Base-by-base conservation (phyloP, 2,797 vertebrate genomes). In the Clarias laeviceps region DNA sequence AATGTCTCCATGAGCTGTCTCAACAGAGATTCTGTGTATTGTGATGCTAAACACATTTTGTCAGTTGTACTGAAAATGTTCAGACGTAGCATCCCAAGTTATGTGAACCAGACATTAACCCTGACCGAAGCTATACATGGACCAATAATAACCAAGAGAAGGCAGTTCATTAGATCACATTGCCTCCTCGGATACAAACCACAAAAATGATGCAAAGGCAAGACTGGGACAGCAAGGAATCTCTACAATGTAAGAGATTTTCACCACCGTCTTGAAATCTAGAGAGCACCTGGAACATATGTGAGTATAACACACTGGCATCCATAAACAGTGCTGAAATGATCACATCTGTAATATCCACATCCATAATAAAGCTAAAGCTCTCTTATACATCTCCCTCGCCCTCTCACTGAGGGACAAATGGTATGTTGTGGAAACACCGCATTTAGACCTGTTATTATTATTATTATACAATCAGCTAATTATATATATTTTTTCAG, bases 1-100 rank as follows among this genome's bases (percentile, higher is more conserved):
- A 80, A 37, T n/a, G 59, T n/a, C 77, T 79, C 77, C 24, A 1
- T 45, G 78, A 64, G n/a, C 6, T 45, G 78, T 22, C 62, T 80
- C 32, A 66, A 54, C n/a, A 66, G 62, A 32, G 7, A 29, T 12
- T 65, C 8, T 4, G 5, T 50, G 62, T 12, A 54, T 12, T 4
- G 15, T 45, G 37, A 65, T 65, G 61, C 37, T 50, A 54, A 66
- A 29, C 40, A 50, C 78, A 50, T 45, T 64, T 40, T 45, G 34
- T 64, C 37, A 80, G 40, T 20, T 22, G 37, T 54, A 18, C n/a
- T 66, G n/a, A 22, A 66, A 80, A 32, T 50, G 18, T 1, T 66
- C 62, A 80, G 61, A 50, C 61, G 20, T 20, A 65, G 50, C 61
- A 80, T 45, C 37, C 59, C 24, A 27, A 45, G 77, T 50, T 65